A percentile compares a stretch with the other conserved stretches of the same genome.
Evolutionary conservation across 2,113 vertebrate genomes (phyloP).

Genomic region (Neogale vison): DNA sequence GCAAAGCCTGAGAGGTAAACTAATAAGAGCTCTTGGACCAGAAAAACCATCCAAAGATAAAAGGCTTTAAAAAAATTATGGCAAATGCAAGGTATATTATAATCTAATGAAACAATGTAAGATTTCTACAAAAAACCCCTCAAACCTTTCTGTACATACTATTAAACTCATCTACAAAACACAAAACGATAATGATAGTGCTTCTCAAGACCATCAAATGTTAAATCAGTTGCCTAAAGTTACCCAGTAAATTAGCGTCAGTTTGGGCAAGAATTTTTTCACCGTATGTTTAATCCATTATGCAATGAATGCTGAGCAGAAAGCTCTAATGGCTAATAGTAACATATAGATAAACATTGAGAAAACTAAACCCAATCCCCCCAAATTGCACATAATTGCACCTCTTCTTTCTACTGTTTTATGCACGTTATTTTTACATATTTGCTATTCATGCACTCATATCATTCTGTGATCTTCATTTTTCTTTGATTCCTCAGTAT

Average conservation of each 20-base stretch:
- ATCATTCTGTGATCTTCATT: neutral
- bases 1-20: neutral
- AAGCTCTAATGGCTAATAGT: neutral
- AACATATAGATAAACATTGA: neutral
- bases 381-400: neutral
- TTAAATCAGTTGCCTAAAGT: slow-evolving; percentile 1
- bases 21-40: neutral
- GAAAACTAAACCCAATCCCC: neutral
- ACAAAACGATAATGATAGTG: neutral
- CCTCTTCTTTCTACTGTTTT: neutral
- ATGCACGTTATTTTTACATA: neutral
- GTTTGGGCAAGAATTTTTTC: neutral
- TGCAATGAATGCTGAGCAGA: neutral
- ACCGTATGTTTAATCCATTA: neutral
- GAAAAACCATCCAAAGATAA: neutral
- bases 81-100: neutral
- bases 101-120: neutral
- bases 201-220: neutral
- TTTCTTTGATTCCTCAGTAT: neutral
- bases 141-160: neutral
- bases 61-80: slow-evolving; percentile 30
- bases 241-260: neutral
- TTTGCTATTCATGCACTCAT: neutral
- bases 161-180: neutral
- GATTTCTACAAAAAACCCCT: neutral